Percentiles rank a stretch among this genome's conserved stretches.
These are phyloP conservation scores for Gymnocypris eckloni DNA, from an alignment of 2,797 vertebrate species.

Conservation along the genomic window DNA sequence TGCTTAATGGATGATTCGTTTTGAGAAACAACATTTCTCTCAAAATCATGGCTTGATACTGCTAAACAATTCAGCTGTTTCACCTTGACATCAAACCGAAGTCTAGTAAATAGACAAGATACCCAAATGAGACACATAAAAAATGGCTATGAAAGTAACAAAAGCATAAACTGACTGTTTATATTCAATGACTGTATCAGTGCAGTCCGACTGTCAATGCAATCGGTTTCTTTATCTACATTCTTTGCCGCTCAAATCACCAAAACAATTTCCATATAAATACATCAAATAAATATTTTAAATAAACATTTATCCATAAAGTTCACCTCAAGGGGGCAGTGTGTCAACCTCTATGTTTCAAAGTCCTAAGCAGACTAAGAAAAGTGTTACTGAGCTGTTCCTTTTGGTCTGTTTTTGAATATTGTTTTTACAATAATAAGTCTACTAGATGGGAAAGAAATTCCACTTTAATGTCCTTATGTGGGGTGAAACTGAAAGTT, in stretches of 20 bases:
- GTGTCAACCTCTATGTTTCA: slow-evolving; percentile 1
- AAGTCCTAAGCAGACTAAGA: neutral
- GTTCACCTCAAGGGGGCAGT: slow-evolving; percentile 50
- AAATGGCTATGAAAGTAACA: slow-evolving; percentile 8
- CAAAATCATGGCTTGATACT: slow-evolving; percentile 17
- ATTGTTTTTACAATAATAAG: neutral
- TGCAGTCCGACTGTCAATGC: neutral
- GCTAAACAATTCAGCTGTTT: neutral
- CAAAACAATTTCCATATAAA: neutral
- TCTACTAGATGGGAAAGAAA: neutral
- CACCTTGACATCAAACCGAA: slow-evolving; percentile 7
- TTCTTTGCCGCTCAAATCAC: neutral
- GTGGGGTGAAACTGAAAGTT: slow-evolving; percentile 2
- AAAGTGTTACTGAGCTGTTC: neutral
- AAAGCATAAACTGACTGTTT: neutral
- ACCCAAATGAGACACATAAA: neutral
- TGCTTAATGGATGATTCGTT: slow-evolving; percentile 39
- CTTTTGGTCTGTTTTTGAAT: neutral
- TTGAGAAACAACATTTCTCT: slow-evolving; percentile 4
- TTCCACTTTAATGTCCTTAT: neutral
- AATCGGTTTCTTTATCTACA: neutral
- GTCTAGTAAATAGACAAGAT: slow-evolving; percentile 9
- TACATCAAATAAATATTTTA: neutral
- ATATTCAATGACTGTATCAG: neutral
- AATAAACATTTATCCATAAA: neutral